Percentiles rank a stretch among this genome's conserved stretches.
These are phyloP conservation scores for Parus major DNA, from an alignment of 2,113 vertebrate species.

Conservation along the genomic window DNA sequence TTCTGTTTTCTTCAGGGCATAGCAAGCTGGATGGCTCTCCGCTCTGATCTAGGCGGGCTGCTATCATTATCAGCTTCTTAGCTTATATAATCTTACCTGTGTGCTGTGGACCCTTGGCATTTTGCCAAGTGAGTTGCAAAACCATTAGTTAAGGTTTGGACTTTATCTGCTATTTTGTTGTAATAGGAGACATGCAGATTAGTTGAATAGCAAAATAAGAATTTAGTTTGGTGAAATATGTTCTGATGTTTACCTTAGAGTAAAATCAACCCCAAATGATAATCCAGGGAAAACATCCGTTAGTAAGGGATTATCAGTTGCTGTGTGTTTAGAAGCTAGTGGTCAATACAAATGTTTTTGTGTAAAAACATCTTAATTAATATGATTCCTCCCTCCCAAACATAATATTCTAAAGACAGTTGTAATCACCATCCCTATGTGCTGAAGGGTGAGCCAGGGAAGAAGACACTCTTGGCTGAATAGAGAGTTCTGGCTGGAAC, in stretches of 20 bases:
- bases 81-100: not conserved
- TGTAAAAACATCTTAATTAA: not conserved
- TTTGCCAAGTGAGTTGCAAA: not conserved
- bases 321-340: not conserved
- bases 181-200: not conserved
- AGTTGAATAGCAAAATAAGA: not conserved
- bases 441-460: not conserved
- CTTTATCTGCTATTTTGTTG: not conserved
- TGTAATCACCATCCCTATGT: rapidly evolving
- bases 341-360: not conserved
- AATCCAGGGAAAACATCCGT: not conserved
- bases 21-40: not conserved
- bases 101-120: not conserved
- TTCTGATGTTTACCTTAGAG: not conserved
- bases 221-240: not conserved
- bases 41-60: not conserved
- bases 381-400: not conserved
- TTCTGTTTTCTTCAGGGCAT: not conserved
- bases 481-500: not conserved
- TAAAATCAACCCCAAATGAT: not conserved
- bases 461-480: not conserved
- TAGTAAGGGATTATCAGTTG: not conserved
- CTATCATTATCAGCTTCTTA: not conserved
- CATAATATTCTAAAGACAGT: not conserved
- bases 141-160: not conserved